These are phyloP conservation scores for Lottia scabra DNA, from an alignment of 2,888 invertebrate genomes.

Conservation along the genomic window DNA sequence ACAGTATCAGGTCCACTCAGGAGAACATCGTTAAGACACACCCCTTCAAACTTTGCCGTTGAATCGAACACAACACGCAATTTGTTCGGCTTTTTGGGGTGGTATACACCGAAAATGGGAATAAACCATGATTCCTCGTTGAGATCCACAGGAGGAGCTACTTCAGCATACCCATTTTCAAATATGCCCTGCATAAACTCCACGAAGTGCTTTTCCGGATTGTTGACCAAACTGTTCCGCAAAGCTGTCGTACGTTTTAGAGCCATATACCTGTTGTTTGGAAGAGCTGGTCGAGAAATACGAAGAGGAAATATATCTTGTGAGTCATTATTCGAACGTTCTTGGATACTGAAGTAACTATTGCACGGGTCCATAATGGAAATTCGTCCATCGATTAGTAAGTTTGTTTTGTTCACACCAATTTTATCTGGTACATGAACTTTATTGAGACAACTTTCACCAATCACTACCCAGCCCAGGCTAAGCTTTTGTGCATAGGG, in stretches of 20 bases:
- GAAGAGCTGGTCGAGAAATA: slow-evolving; percentile 6
- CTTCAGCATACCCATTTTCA: neutral
- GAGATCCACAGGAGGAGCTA: neutral
- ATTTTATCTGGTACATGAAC: slow-evolving; percentile 17
- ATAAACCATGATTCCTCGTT: neutral
- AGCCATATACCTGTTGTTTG: slow-evolving; percentile 15
- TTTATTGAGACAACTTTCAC: slow-evolving; percentile 14
- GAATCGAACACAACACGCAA: neutral
- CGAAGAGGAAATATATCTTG: slow-evolving; percentile 20
- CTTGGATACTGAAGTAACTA: slow-evolving; percentile 2
- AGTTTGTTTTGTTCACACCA: slow-evolving; percentile 9
- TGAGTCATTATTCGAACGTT: neutral
- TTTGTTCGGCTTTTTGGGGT: neutral
- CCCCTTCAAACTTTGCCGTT: neutral
- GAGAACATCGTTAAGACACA: neutral
- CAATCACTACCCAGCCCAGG: slow-evolving; percentile 20
- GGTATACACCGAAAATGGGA: neutral
- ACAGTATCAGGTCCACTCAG: slow-evolving; percentile 14
- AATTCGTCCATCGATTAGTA: neutral
- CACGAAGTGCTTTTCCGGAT: neutral
- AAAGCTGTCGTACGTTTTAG: slow-evolving; percentile 2
- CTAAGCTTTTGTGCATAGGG: slow-evolving; percentile 24
- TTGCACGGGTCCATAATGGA: slow-evolving; percentile 9
- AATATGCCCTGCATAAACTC: neutral
- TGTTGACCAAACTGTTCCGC: neutral